Base-by-base conservation (phyloP, 2,888 invertebrate species). In the Glomeris marginata region DNA sequence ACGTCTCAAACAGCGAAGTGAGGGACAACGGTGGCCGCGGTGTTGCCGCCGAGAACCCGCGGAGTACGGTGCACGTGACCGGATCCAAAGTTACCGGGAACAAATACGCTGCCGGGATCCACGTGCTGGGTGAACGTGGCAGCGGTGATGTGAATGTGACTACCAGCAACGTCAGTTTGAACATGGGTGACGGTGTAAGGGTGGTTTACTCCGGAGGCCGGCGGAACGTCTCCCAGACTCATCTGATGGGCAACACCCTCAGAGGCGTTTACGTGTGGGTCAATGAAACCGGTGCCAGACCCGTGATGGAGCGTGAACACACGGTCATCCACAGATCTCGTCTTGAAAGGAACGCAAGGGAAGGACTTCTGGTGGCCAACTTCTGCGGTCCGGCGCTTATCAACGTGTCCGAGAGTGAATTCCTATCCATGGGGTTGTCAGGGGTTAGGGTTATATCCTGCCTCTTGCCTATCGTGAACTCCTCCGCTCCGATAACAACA, bases 121-220 rank as follows among this genome's bases (percentile, higher is more conserved):
- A 92, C 61, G 78, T 98, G 1, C 75, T 81, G 1, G 83, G 79
- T 58, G 28, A 28, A 8, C 28, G 28, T 3, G 98, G 97, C 2
- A 91, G 85, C 0, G 91, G 91, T 1, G 92, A 95, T 65, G 77
- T 98, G 0, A 92, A 95, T 65, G 75, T 98, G 2, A 94, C 95
- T 18, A 80, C 84, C 59, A 88, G 90, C 56, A 75, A 81, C 59
- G 81, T 98, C 57, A 82, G 84, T 16, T 83, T 86, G 58, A 98
- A 98, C 65, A 77, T 80, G 62, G 92, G 91, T 1, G 91, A 91
- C 61, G 98, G 97, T 0, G 75, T 98, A 10, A 98, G 98, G 65
- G 81, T 98, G 11, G 92, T 94, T 0, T 88, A 88, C 53, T 84
- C 86, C 2, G 97, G 98, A 0, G 98, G 98, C 1, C 84, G 83